A percentile compares a stretch with the other conserved stretches of the same genome.
phyloP scores from a whole-genome alignment of 2,797 vertebrate genomes.

The Diplodus puntazzo region DNA sequence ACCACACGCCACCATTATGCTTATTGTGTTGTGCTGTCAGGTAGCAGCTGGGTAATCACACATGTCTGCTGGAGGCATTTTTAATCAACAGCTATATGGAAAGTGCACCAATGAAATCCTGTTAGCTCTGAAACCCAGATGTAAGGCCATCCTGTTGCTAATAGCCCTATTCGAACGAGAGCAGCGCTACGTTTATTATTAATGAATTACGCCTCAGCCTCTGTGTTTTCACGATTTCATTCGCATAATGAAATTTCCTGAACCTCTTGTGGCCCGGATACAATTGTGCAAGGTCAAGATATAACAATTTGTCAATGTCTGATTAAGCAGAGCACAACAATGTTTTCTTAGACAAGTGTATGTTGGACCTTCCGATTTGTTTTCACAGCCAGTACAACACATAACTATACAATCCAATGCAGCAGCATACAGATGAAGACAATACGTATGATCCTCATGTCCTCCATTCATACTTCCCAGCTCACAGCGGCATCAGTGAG shows the following conservation, averaged over 20 bases:
- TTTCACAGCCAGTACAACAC: neutral
- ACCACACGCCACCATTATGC: conserved; percentile 35
- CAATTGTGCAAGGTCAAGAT: conserved; percentile 23
- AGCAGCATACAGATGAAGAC: neutral
- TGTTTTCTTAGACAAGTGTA: neutral
- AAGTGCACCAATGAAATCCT: conserved; percentile 68
- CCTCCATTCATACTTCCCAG: neutral
- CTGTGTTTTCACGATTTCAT: conserved; percentile 38
- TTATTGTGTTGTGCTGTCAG: conserved; percentile 66
- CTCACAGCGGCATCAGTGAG: neutral
- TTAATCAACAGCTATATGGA: conserved; percentile 78
- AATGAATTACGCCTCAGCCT: conserved; percentile 65
- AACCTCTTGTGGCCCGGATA: conserved; percentile 21
- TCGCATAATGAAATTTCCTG: conserved; percentile 42
- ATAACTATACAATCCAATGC: neutral
- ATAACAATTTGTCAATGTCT: conserved; percentile 21
- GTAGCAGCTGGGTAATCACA: conserved; percentile 81
- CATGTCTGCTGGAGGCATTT: conserved; percentile 73
- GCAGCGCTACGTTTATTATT: conserved; percentile 57
- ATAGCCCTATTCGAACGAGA: conserved; percentile 56
- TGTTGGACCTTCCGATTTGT: neutral
- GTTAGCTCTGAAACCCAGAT: conserved; percentile 71
- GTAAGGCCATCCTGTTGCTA: conserved; percentile 53
- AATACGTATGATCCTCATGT: neutral
- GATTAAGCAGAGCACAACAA: neutral